Percentiles rank a stretch among this genome's conserved stretches.
phyloP scores from a whole-genome alignment of 2,888 invertebrate genomes.

The Gortyna flavago region DNA sequence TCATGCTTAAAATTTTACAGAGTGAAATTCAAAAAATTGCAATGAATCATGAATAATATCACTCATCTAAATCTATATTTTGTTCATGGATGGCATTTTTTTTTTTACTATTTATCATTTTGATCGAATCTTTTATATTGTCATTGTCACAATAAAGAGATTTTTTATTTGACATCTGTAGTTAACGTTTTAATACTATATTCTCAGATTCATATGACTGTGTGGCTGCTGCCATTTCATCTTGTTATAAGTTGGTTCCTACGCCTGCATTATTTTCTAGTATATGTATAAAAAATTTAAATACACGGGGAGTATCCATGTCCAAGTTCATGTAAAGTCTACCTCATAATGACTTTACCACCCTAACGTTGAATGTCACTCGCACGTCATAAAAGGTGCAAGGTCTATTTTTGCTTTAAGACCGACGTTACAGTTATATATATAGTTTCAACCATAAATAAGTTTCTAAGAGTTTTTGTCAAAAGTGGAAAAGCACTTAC shows the following conservation, averaged over 20 bases:
- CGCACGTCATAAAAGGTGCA: not conserved
- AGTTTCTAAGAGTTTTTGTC: not conserved
- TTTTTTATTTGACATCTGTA: not conserved
- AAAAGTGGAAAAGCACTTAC: not conserved
- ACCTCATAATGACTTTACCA: not conserved
- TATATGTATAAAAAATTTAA: not conserved
- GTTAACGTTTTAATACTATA: not conserved
- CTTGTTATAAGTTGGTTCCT: not conserved
- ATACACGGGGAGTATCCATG: not conserved
- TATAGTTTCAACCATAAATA: not conserved
- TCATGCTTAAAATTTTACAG: constrained; percentile 38
- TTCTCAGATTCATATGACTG: not conserved
- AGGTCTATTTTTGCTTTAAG: not conserved
- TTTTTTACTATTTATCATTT: not conserved
- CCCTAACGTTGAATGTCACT: not conserved
- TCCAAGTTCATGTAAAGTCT: not conserved
- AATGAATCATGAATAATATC: not conserved
- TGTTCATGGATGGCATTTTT: not conserved
- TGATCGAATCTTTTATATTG: constrained; percentile 11
- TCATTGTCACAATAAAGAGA: not conserved
- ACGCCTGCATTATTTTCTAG: no score
- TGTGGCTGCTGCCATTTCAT: not conserved
- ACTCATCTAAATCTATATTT: not conserved
- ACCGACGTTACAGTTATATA: not conserved
- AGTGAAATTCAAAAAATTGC: constrained; percentile 23